Conservation (phyloP, 2,797 vertebrate species). For the Aplochiton taeniatus region DNA sequence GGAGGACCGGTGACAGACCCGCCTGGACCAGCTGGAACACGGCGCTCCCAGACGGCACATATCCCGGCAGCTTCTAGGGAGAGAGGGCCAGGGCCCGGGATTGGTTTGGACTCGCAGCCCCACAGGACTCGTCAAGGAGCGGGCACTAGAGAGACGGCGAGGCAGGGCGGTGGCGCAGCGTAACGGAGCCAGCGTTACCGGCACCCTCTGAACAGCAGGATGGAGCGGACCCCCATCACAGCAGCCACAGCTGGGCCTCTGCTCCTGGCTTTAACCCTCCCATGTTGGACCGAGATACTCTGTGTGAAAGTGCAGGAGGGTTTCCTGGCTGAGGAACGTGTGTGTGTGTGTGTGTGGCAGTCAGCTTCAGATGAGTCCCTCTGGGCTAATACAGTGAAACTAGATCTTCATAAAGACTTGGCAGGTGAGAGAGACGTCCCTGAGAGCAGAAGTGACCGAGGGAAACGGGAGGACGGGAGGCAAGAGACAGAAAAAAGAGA, state of each 20-base stretch:
- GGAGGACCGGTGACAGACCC: too few relatives aligned
- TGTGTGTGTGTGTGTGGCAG: constrained; percentile 6
- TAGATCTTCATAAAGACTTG: constrained; percentile 40
- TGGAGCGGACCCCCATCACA: constrained; percentile 42
- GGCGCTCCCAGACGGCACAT: background rate
- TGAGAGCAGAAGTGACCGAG: background rate
- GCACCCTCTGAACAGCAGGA: constrained; percentile 65
- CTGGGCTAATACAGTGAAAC: constrained; percentile 50
- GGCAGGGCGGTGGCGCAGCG: constrained; percentile 34
- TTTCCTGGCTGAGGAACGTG: constrained; percentile 37
- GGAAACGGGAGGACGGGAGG: background rate
- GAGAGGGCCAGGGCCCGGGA: background rate
- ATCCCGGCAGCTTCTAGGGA: background rate
- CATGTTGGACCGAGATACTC: background rate
- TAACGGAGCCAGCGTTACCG: constrained; percentile 42
- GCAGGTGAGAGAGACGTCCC: constrained; percentile 40
- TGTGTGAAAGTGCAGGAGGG: constrained; percentile 27
- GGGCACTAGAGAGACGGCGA: constrained; percentile 1
- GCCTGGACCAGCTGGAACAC: background rate
- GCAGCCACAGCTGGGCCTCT: constrained; percentile 55
- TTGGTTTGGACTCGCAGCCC: too few relatives aligned
- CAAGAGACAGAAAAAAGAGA: constrained; percentile 11
- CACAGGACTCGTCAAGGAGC: too few relatives aligned
- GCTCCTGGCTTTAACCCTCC: background rate
- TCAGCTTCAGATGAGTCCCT: constrained; percentile 43